These are phyloP conservation scores for Malaclemys terrapin DNA, from an alignment of 2,113 vertebrate species.

Conservation along the genomic window DNA sequence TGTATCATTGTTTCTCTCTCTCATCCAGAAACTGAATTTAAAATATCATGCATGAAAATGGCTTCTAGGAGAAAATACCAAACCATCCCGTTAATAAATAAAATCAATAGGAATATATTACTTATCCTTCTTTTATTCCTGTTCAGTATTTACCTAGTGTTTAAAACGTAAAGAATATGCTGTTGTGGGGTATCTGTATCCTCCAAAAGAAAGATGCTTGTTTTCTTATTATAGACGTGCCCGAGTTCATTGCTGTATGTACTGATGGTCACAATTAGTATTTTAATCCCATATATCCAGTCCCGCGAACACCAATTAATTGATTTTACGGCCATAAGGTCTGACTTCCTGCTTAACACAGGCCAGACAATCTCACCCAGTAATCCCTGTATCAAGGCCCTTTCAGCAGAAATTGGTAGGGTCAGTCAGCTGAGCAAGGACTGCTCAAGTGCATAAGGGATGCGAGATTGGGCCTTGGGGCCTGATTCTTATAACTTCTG, in stretches of 20 bases:
- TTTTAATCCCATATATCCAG: not conserved
- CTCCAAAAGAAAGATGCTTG: no score
- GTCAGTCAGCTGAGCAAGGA: not conserved
- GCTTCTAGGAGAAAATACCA: not conserved
- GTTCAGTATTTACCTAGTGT: not conserved
- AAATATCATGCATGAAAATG: not conserved
- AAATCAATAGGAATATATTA: not conserved
- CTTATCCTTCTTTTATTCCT: not conserved
- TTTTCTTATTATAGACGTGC: not conserved
- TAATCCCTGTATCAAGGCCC: not conserved
- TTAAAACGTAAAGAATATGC: not conserved
- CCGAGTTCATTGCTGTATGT: not conserved
- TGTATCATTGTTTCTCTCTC: not conserved
- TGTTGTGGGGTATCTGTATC: not conserved
- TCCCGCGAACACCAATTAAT: not conserved
- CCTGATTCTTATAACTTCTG: not conserved
- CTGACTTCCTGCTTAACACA: not conserved
- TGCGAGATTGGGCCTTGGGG: not conserved
- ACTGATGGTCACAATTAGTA: not conserved
- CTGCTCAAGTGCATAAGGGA: not conserved
- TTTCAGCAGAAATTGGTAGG: not conserved
- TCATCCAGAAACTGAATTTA: not conserved
- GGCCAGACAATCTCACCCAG: not conserved
- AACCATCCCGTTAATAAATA: not conserved
- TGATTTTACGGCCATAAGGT: not conserved